Percentiles rank a stretch among this genome's conserved stretches.
Evolutionary conservation across 1,140 invertebrate species (phyloP).

Genomic region (Sminthurides bifidus): DNA sequence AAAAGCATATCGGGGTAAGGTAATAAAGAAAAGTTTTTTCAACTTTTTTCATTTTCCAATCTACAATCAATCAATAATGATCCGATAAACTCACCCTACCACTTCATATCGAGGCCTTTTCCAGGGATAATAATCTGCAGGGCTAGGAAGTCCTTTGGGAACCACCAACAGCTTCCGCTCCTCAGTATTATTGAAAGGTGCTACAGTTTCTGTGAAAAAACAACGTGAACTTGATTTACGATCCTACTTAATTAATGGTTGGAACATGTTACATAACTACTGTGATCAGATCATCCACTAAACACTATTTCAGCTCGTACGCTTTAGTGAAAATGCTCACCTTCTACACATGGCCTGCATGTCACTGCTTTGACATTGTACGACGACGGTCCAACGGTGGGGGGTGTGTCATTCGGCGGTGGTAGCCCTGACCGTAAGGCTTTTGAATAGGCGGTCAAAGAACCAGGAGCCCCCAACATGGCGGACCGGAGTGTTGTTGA

Average conservation of each 20-base stretch:
- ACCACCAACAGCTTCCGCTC: background rate
- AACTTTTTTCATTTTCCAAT: background rate
- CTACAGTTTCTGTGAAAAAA: constrained; percentile 13
- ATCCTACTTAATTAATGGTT: background rate
- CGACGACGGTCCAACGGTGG: constrained; percentile 9
- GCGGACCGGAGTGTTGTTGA: too few species aligned
- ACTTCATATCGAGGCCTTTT: constrained; percentile 9
- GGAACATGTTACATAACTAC: background rate
- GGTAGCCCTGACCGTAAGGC: constrained; percentile 5
- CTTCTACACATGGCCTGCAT: background rate
- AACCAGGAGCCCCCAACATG: constrained; percentile 20
- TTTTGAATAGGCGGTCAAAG: constrained; percentile 19
- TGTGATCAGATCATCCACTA: too few species aligned
- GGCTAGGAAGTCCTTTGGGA: constrained; percentile 13
- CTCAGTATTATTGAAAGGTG: constrained; percentile 16
- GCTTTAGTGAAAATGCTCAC: background rate
- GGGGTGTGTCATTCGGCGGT: constrained; percentile 2
- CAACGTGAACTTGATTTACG: background rate
- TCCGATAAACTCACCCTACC: too few species aligned
- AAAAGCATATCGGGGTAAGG: background rate
- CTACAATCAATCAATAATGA: background rate
- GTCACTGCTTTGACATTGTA: constrained; percentile 11
- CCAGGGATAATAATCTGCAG: constrained; percentile 10
- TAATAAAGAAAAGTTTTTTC: constrained; percentile 2
- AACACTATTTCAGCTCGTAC: too few species aligned